These are phyloP conservation scores for Venustaconcha ellipsiformis DNA, from an alignment of 1,140 invertebrate genomes.

Conservation along the genomic window DNA sequence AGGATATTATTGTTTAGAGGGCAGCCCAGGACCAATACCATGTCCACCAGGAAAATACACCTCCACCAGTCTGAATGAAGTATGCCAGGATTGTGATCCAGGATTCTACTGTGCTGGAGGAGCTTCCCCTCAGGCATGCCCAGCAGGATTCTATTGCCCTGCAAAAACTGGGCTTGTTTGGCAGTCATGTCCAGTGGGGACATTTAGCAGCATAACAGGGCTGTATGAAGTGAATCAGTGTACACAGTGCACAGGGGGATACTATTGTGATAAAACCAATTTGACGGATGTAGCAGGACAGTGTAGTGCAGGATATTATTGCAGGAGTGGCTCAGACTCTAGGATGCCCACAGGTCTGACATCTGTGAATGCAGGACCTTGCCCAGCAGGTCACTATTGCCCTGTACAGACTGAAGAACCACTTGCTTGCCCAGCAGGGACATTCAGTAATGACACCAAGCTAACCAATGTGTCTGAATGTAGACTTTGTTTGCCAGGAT, in stretches of 20 bases:
- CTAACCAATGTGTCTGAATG: constrained; percentile 45
- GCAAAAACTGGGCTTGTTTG: constrained; percentile 57
- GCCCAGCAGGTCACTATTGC: constrained; percentile 62
- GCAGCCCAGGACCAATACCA: constrained; percentile 40
- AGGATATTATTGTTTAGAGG: constrained; percentile 56
- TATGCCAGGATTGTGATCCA: constrained; percentile 52
- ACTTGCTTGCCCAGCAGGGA: constrained; percentile 54
- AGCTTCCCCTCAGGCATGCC: constrained; percentile 49
- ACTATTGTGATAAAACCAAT: constrained; percentile 56
- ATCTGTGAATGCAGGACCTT: constrained; percentile 57
- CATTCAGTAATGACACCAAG: constrained; percentile 61
- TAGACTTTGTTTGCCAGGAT: constrained; percentile 54
- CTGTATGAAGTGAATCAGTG: constrained; percentile 57
- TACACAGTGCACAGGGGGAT: constrained; percentile 58
- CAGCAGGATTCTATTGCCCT: constrained; percentile 62
- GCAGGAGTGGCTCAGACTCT: constrained; percentile 55
- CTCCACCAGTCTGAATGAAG: constrained; percentile 37
- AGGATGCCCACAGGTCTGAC: constrained; percentile 42
- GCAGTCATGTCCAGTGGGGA: constrained; percentile 60
- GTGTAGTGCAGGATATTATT: constrained; percentile 63
- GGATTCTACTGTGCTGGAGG: constrained; percentile 60
- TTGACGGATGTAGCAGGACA: constrained; percentile 46
- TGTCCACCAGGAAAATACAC: constrained; percentile 61
- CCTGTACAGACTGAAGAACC: constrained; percentile 54
- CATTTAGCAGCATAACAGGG: constrained; percentile 52